These are phyloP conservation scores for Chloebia gouldiae DNA, from an alignment of 2,113 vertebrate species.

Conservation along the genomic window DNA sequence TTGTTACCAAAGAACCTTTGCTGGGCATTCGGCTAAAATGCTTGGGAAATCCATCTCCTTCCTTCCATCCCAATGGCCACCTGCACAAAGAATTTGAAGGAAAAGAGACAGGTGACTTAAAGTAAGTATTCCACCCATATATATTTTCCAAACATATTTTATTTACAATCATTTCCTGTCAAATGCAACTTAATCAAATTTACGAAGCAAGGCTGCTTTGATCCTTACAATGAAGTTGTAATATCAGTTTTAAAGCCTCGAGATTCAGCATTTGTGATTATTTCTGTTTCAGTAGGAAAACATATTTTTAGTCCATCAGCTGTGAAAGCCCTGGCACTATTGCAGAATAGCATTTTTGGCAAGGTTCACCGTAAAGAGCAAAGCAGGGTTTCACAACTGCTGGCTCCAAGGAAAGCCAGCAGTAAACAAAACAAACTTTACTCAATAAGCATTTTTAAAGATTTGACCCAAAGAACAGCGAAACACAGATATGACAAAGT, in stretches of 20 bases:
- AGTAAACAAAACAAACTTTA: background rate
- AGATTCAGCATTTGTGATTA: background rate
- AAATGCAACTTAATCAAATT: background rate
- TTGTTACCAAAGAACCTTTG: background rate
- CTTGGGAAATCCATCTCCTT: background rate
- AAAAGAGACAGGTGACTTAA: background rate
- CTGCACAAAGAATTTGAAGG: background rate
- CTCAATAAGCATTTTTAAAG: background rate
- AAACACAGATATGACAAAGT: background rate
- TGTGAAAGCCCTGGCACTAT: slow-evolving; percentile 14
- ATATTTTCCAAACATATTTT: background rate
- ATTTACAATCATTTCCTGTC: background rate
- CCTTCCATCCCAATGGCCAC: background rate
- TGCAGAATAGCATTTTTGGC: background rate
- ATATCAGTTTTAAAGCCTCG: background rate
- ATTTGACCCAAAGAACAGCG: background rate
- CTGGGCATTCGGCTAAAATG: background rate
- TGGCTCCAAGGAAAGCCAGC: background rate
- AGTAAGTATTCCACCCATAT: background rate
- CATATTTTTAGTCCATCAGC: slow-evolving; percentile 2
- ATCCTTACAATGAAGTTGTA: background rate
- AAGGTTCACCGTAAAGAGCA: background rate
- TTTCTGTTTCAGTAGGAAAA: background rate
- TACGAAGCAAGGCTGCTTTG: background rate
- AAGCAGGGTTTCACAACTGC: background rate